These are phyloP conservation scores for Perdita meconis DNA, from an alignment of 2,888 invertebrate genomes.

Conservation along the genomic window DNA sequence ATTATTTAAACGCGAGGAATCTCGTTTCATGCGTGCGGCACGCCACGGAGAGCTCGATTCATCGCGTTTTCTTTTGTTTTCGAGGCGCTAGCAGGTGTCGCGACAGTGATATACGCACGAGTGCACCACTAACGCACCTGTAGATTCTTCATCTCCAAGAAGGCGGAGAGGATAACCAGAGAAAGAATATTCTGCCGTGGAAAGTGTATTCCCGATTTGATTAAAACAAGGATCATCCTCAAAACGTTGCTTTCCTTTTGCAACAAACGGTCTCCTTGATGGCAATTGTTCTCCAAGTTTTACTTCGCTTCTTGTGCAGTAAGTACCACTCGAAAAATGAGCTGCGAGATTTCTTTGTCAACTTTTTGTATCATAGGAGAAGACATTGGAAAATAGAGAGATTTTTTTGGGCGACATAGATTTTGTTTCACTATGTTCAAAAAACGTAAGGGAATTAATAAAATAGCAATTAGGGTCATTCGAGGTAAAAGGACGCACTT, in stretches of 20 bases:
- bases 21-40: slow-evolving; percentile 76
- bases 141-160: slow-evolving; percentile 50
- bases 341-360: no score
- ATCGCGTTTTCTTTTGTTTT: slow-evolving; percentile 79
- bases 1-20: slow-evolving; percentile 79
- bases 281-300: no score
- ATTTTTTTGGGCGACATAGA: no score
- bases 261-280: no score
- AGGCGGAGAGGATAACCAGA: slow-evolving; percentile 15
- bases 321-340: no score
- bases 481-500: no score
- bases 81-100: slow-evolving; percentile 48
- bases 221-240: not conserved
- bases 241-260: no score
- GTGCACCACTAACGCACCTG: slow-evolving; percentile 58
- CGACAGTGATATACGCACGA: slow-evolving; percentile 32
- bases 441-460: no score
- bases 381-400: no score
- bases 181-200: not conserved
- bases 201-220: not conserved
- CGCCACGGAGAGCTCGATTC: slow-evolving; percentile 71
- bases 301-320: not conserved
- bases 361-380: no score
- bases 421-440: no score
- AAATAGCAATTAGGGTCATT: no score